Conservation (phyloP, 2,113 vertebrate species). For the Centropus unirufus region DNA sequence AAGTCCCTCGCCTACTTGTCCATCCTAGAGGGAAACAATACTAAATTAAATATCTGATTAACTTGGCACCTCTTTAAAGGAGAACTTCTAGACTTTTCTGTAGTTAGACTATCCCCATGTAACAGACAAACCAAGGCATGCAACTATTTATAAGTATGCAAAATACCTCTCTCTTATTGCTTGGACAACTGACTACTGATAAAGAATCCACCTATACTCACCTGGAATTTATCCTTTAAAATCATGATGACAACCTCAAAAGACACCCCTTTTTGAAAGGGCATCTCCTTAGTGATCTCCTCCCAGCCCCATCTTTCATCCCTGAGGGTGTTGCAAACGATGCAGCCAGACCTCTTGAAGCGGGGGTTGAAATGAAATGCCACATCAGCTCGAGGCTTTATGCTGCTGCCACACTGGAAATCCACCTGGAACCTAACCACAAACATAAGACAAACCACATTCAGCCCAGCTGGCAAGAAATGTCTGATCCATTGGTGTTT, state of each 20-base stretch:
- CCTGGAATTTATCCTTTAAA: conserved; percentile 88
- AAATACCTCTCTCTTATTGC: background rate
- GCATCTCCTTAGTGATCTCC: conserved; percentile 84
- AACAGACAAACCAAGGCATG: no score
- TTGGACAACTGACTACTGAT: background rate
- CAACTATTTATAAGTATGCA: no score
- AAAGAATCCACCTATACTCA: conserved; percentile 48
- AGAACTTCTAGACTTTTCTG: background rate
- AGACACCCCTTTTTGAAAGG: conserved; percentile 78
- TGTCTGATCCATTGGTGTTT: background rate
- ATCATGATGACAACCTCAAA: conserved; percentile 89
- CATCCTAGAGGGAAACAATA: background rate
- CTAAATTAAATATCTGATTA: background rate
- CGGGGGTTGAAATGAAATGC: conserved; percentile 95
- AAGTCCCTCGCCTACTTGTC: background rate
- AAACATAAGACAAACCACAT: background rate
- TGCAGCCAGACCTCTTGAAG: conserved; percentile 75
- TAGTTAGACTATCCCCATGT: no score
- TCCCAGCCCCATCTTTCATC: conserved; percentile 87
- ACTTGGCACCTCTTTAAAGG: background rate
- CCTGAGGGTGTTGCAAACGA: conserved; percentile 90
- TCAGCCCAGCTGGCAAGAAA: background rate
- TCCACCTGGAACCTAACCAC: conserved; percentile 91
- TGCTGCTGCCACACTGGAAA: conserved; percentile 87
- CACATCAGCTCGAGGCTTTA: conserved; percentile 88